Conservation (phyloP, 2,113 vertebrate genomes). For the Ceyx margarethae region DNA sequence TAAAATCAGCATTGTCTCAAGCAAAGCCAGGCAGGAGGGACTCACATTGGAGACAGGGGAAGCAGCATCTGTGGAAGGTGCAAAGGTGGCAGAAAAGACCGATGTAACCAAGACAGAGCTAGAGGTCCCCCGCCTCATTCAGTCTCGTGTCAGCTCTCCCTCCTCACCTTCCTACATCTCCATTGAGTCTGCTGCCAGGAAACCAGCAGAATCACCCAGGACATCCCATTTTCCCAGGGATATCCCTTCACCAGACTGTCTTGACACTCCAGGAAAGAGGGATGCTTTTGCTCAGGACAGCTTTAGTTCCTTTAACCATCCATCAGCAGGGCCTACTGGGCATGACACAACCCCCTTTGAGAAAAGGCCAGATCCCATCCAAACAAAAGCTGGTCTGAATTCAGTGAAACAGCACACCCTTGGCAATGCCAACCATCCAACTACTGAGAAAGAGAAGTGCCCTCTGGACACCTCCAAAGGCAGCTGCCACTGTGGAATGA, state of each 20-base stretch:
- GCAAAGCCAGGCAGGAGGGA: conserved; percentile 57
- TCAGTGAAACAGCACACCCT: neutral
- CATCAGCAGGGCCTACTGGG: neutral
- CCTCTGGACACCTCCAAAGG: conserved; percentile 11
- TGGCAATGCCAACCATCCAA: neutral
- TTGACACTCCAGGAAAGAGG: neutral
- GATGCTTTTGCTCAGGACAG: conserved; percentile 20
- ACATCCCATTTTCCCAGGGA: neutral
- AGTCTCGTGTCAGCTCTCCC: conserved; percentile 70
- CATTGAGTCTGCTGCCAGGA: conserved; percentile 84
- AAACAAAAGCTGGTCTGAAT: conserved; percentile 17
- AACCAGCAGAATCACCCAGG: conserved; percentile 60
- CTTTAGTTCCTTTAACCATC: conserved; percentile 10
- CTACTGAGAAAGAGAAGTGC: conserved; percentile 8
- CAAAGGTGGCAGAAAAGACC: neutral
- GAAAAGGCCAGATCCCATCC: neutral
- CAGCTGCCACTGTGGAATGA: conserved; percentile 27
- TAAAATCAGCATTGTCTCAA: conserved; percentile 81
- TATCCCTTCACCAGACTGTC: neutral
- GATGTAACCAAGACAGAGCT: conserved; percentile 29
- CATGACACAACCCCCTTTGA: neutral
- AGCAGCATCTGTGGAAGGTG: neutral
- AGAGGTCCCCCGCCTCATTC: conserved; percentile 25
- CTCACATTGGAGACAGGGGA: neutral
- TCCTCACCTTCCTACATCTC: conserved; percentile 87